Base-by-base conservation (phyloP, 2,797 vertebrate genomes). In the Takifugu ocellatus region DNA sequence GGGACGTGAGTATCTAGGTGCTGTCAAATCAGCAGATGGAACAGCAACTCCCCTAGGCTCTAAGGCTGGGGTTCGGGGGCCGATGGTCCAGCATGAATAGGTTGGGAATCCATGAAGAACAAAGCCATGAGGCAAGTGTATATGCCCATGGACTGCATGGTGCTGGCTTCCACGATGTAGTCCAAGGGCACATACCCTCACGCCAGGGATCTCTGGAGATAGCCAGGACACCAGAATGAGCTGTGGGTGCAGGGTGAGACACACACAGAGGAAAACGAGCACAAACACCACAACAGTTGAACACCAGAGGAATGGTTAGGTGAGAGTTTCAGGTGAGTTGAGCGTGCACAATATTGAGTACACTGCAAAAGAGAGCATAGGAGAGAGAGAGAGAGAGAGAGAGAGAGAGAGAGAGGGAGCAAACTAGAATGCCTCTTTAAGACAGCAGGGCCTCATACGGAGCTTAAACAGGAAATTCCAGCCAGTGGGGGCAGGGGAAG, bases 131-230 rank as follows among this genome's bases (percentile, higher is more conserved):
- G 93, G 97, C 94, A 97, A 98, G 97, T 99, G 97, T 98, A 99
- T 99, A 98, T 99, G 97, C 97, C 97, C 97, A 98, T 98, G 97
- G 97, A 99, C 97, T 99, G 97, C 97, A 99, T 99, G 97, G 97
- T 98, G 97, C 94, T 96, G 95, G 95, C 94, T 95, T 97, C 96
- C 96, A 99, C 97, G 95, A 99, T 99, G 97, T 99, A 99, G 97
- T 99, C 97, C 97, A 99, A 98, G 96, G 97, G 97, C 97, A 99
- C 97, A 99, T 99, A 99, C 97, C 93, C 97, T 97, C 95, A 96
- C 97, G 77, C 93, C 97, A 98, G 95, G 97, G 96, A 98, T 94
- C 93, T 92, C 87, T 88, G 92, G 82, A 84, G 86, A 74, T 29
- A 93, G 92, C 93, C 94, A 91, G 94, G 94, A 91, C 93, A 92